Evolutionary conservation across 2,797 vertebrate genomes (phyloP).

Genomic region (Xenentodon cancila): DNA sequence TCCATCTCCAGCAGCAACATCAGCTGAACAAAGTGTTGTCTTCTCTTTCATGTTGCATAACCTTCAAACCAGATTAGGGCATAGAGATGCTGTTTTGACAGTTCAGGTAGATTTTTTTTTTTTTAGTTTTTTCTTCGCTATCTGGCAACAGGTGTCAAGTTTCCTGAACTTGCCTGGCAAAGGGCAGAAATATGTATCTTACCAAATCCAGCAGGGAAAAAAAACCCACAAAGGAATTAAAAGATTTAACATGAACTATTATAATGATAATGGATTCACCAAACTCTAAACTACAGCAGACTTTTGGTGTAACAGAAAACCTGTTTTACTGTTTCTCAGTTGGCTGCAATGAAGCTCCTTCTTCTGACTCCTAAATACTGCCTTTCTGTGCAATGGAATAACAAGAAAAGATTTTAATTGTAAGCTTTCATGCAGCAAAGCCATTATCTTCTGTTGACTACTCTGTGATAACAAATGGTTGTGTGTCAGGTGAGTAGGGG

Average conservation of each 20-base stretch:
- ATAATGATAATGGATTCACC: slow-evolving; percentile 4
- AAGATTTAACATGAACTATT: slow-evolving; percentile 3
- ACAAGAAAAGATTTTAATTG: slow-evolving; percentile 38
- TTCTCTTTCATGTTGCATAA: not conserved
- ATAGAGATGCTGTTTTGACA: slow-evolving; percentile 11
- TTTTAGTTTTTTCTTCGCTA: not conserved
- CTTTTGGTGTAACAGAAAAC: slow-evolving; percentile 12
- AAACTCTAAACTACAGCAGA: slow-evolving; percentile 13
- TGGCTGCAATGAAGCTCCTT: slow-evolving; percentile 10
- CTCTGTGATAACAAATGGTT: slow-evolving; percentile 34
- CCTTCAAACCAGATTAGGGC: not conserved
- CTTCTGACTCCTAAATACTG: slow-evolving; percentile 14
- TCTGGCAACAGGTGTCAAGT: not conserved
- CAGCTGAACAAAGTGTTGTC: slow-evolving; percentile 12
- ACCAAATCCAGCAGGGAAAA: not conserved
- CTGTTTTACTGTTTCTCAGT: not conserved
- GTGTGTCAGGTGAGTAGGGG: not conserved
- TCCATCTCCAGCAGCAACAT: not conserved
- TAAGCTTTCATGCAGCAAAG: slow-evolving; percentile 28
- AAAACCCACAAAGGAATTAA: not conserved
- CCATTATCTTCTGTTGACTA: slow-evolving; percentile 43
- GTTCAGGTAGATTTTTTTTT: slow-evolving; percentile 2
- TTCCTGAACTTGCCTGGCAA: slow-evolving; percentile 14
- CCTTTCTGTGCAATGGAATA: slow-evolving; percentile 1
- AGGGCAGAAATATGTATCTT: slow-evolving; percentile 8